phyloP scores from a whole-genome alignment of 2,888 invertebrate genomes.

The Lepidocyrtoides sp. region DNA sequence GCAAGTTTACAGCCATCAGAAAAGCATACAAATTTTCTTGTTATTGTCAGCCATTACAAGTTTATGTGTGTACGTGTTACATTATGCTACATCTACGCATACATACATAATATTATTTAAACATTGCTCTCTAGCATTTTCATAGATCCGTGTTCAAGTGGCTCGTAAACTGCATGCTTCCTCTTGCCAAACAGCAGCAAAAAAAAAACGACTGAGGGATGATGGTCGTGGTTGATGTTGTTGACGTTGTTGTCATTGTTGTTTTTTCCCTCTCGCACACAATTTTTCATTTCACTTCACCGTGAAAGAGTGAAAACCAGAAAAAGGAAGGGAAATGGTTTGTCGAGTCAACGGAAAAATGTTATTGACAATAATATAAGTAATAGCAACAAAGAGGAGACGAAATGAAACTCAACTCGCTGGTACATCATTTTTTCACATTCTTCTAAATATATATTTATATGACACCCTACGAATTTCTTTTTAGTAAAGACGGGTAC shows the following conservation, averaged over 20 bases:
- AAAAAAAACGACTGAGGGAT: not conserved
- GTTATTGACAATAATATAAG: constrained; percentile 52
- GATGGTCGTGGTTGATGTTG: not conserved
- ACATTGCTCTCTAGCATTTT: no score
- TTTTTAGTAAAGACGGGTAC: no score
- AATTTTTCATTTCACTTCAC: constrained; percentile 22
- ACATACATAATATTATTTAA: no score
- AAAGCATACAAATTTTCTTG: constrained; percentile 13
- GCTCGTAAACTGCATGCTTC: constrained; percentile 54
- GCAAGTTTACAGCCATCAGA: not conserved
- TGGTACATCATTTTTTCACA: constrained; percentile 9
- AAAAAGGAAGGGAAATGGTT: constrained; percentile 28
- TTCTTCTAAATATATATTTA: not conserved
- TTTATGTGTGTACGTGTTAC: not conserved
- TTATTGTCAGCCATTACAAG: constrained; percentile 10
- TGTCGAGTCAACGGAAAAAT: constrained; percentile 41
- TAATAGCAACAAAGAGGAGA: constrained; percentile 7
- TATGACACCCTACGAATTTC: no score
- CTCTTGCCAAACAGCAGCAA: constrained; percentile 37
- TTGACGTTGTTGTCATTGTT: not conserved
- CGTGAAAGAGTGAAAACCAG: not conserved
- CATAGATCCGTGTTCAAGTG: constrained; percentile 30
- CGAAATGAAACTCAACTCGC: not conserved
- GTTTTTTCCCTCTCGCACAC: not conserved
- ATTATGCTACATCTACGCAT: not conserved